phyloP scores from a whole-genome alignment of 2,113 vertebrate genomes.

The Onychostruthus taczanowskii region DNA sequence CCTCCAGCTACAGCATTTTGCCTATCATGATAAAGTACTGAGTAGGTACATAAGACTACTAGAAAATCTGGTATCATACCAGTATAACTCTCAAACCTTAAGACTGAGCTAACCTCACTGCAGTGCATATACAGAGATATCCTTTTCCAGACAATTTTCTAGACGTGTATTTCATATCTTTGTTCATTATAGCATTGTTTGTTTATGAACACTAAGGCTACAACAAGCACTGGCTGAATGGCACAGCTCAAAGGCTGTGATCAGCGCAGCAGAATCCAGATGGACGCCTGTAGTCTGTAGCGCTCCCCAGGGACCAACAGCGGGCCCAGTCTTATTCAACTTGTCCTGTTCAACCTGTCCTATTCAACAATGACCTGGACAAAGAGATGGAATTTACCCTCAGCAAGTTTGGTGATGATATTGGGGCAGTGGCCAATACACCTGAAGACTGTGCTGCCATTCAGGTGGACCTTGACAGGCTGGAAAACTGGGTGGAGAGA shows the following conservation, averaged over 20 bases:
- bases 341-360: neutral
- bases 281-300: neutral
- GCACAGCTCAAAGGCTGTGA: neutral
- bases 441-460: neutral
- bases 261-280: neutral
- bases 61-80: neutral
- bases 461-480: neutral
- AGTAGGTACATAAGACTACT: neutral
- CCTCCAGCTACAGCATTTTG: neutral
- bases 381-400: neutral
- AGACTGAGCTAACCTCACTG: neutral
- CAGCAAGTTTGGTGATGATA: neutral
- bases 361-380: neutral
- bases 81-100: neutral
- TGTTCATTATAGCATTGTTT: neutral
- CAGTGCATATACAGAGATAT: neutral
- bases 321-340: neutral
- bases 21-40: neutral
- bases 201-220: neutral
- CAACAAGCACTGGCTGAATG: neutral
- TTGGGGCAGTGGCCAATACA: too few relatives aligned
- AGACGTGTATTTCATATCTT: neutral
- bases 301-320: neutral
- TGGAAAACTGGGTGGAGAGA: neutral
- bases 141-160: neutral